Base-by-base conservation (phyloP, 2,113 vertebrate genomes). In the Gymnobelideus leadbeateri region DNA sequence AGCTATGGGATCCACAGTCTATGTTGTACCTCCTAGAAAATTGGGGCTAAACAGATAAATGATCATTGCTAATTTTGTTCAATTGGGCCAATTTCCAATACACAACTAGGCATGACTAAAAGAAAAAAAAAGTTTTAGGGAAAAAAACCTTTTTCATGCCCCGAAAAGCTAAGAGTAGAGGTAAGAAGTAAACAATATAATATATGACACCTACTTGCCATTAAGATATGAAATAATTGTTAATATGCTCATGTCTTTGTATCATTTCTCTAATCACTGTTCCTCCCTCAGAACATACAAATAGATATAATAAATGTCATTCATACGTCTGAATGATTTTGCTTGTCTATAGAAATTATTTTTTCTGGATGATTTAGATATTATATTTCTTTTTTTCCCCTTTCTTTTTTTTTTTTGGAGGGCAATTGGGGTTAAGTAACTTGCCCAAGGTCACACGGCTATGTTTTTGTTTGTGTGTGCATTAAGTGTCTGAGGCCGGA, bases 31-130 rank as follows among this genome's bases (percentile, higher is more conserved):
- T 53, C 46, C 5, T 92, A 93, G 37, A 91, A 55, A 92, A 46
- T 84, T 91, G 53, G 84, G 19, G 46, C 91, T 24, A 28, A 57
- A n/a, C 19, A 46, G 16, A 16, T 43, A 92, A 93, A 54, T 91
- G 51, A 55, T 51, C 21, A 52, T 95, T 53, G 25, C 54, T 94
- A 94, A 90, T 92, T 5, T 51, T 89, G 47, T 90, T 90, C 25
- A 21, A 31, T 55, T 55, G n/a, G 43, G 23, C 24, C 37, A 77
- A 77, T 91, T 96, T 95, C 46, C 61, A 94, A 68, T 47, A 94
- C 31, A 90, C 46, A 93, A 51, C 52, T 93, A 14, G 61, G 43
- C 26, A 55, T 90, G 43, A 90, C 26, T 10, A 90, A 95, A 51
- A 19, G 14, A 57, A 9, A 28, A 26, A 55, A 31, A 77, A n/a